A percentile compares a stretch with the other conserved stretches of the same genome.
Evolutionary conservation across 2,797 vertebrate genomes (phyloP).

Genomic region (Hozukius guyotensis): DNA sequence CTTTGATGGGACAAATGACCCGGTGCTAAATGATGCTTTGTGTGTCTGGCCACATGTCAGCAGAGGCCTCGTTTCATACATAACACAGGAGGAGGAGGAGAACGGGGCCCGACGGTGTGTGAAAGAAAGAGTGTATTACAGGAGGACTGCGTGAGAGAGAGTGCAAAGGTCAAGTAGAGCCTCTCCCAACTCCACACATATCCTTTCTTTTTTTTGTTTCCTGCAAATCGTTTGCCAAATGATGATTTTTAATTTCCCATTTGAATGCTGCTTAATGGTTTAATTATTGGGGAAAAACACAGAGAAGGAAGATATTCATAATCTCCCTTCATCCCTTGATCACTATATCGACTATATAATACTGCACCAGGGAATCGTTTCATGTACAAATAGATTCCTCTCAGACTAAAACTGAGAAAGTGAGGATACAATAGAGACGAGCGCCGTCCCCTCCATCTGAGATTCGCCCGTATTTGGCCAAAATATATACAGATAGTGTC

Average conservation of each 20-base stretch:
- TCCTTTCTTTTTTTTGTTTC: background rate
- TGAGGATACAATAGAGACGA: background rate
- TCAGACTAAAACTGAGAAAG: slow-evolving; percentile 20
- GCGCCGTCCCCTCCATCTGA: background rate
- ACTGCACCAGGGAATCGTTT: background rate
- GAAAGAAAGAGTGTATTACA: slow-evolving; percentile 30
- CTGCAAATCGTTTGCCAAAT: slow-evolving; percentile 13
- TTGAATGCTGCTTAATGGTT: background rate
- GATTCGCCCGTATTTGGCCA: slow-evolving; percentile 45
- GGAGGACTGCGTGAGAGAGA: slow-evolving; percentile 18
- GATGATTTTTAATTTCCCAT: background rate
- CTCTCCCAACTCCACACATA: background rate
- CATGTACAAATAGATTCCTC: slow-evolving; percentile 23
- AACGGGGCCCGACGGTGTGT: background rate
- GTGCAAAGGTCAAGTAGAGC: slow-evolving; percentile 43
- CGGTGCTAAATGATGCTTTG: slow-evolving; percentile 70
- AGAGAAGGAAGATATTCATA: background rate
- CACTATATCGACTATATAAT: slow-evolving; percentile 14
- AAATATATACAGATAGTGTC: slow-evolving; percentile 2
- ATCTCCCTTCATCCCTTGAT: slow-evolving; percentile 23
- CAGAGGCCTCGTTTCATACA: slow-evolving; percentile 55
- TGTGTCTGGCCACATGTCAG: slow-evolving; percentile 67
- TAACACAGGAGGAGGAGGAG: slow-evolving; percentile 30
- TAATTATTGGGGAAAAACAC: background rate
- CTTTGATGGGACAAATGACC: slow-evolving; percentile 81